Conservation (phyloP, 2,888 invertebrate species). For the Amblyteles armatorius region DNA sequence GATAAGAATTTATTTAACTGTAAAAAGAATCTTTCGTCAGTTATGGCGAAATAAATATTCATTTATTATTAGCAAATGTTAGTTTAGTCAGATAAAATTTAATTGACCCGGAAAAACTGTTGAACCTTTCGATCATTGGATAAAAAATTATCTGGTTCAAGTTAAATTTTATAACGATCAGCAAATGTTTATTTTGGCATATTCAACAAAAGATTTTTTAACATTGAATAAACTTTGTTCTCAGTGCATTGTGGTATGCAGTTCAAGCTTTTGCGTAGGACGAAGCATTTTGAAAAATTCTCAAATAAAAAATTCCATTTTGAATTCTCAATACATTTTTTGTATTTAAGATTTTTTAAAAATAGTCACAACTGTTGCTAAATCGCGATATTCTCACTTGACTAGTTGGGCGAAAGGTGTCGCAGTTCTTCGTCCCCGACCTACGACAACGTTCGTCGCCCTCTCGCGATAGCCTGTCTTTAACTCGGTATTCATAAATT, state of each 20-base stretch:
- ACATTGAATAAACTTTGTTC: background rate
- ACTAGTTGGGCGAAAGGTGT: background rate
- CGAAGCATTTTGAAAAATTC: background rate
- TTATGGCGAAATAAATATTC: no score
- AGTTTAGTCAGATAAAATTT: no score
- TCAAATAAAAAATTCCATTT: background rate
- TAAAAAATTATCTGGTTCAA: no score
- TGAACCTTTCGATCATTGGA: no score
- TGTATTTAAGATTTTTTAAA: background rate
- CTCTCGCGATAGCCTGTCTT: slow-evolving; percentile 18
- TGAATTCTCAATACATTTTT: no score
- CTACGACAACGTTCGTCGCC: slow-evolving; percentile 50
- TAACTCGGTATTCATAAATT: background rate
- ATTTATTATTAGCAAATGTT: no score
- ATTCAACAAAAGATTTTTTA: no score
- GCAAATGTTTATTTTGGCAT: no score
- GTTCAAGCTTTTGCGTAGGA: background rate
- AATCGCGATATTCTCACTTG: background rate
- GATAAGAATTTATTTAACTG: no score
- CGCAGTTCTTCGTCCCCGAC: slow-evolving; percentile 30
- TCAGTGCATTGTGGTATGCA: background rate
- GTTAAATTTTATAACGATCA: no score
- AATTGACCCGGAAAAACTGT: no score
- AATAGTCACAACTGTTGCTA: background rate
- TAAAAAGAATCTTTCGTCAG: no score